Percentiles rank a stretch among this genome's conserved stretches.
Evolutionary conservation across 2,797 vertebrate species (phyloP).

Genomic region (Florisuga fusca): DNA sequence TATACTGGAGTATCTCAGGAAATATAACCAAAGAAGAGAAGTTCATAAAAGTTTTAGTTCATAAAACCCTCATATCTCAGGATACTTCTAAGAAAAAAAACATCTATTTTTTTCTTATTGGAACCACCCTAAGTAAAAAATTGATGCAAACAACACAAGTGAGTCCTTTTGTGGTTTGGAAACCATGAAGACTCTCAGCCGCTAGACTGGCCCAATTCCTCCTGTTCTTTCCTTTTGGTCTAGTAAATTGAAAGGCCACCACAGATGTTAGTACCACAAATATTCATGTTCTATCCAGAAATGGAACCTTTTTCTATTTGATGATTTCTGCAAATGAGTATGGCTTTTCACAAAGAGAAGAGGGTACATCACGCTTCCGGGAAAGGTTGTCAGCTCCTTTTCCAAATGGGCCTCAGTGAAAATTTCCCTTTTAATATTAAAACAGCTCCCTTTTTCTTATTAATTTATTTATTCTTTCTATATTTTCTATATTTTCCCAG

Average conservation of each 20-base stretch:
- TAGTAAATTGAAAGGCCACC: slow-evolving; percentile 51
- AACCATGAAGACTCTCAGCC: slow-evolving; percentile 1
- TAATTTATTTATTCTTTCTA: background rate
- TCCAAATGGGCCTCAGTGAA: background rate
- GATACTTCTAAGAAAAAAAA: slow-evolving; percentile 13
- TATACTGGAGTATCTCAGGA: background rate
- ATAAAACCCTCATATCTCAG: background rate
- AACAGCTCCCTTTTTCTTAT: too few relatives aligned
- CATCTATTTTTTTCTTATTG: background rate
- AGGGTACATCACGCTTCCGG: background rate
- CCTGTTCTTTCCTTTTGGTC: slow-evolving; percentile 22
- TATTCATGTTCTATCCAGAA: slow-evolving; percentile 32
- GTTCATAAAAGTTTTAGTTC: slow-evolving; percentile 1
- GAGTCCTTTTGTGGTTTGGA: slow-evolving; percentile 59
- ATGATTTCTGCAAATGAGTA: slow-evolving; percentile 9
- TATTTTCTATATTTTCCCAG: background rate
- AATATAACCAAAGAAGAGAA: background rate
- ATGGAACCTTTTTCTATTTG: background rate
- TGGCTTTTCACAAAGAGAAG: background rate
- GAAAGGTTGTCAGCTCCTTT: background rate
- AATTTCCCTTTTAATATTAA: background rate
- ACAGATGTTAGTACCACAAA: slow-evolving; percentile 46
- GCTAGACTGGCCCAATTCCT: slow-evolving; percentile 39
- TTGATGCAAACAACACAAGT: slow-evolving; percentile 23
- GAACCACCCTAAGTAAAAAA: slow-evolving; percentile 27